Base-by-base conservation (phyloP, 2,113 vertebrate species). In the Chiloscyllium plagiosum region DNA sequence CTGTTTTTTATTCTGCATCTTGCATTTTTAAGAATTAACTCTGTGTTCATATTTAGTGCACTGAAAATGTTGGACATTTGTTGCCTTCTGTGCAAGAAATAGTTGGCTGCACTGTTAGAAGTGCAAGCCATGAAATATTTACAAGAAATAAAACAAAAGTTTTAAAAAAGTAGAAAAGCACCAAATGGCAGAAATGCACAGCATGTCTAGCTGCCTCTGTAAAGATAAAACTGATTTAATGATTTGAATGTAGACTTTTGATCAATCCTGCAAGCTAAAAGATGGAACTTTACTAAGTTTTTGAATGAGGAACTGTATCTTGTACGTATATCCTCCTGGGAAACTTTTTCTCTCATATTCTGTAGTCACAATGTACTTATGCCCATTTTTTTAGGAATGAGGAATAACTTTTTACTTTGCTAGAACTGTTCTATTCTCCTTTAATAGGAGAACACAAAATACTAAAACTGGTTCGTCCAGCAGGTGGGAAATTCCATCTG, bases 21-120 rank as follows among this genome's bases (percentile, higher is more conserved):
- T n/a, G 65, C 12, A 29, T n/a, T 92, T 92, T 92, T 61, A n/a
- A 93, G 33, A 66, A 42, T 42, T 20, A 19, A 17, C 56, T 61
- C 87, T 66, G 89, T 42, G 15, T 92, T 66, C 89, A 66, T 37
- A 7, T 61, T 92, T 66, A 92, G 22, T 66, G 8, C 33, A 66
- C 33, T 93, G 89, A 66, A 93, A 93, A 66, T 68, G 19, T 66
- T 93, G 89, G n/a, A 19, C 37, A n/a, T n/a, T 93, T 93, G 66
- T 42, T 37, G 37, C 22, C 33, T 66, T 93, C 61, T 66, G 4
- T 68, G n/a, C n/a, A 66, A 61, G 6, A 37, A 66, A 33, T 93
- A 33, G 5, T 66, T 17, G 26, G 56, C 29, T 90, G 52, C 87
- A 90, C 52, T 56, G 56, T n/a, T 56, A 29, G 87, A 65, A 65